A percentile compares a stretch with the other conserved stretches of the same genome.
Conservation (phyloP, 2,797 vertebrate genomes). For the Coregonus suidteri region DNA sequence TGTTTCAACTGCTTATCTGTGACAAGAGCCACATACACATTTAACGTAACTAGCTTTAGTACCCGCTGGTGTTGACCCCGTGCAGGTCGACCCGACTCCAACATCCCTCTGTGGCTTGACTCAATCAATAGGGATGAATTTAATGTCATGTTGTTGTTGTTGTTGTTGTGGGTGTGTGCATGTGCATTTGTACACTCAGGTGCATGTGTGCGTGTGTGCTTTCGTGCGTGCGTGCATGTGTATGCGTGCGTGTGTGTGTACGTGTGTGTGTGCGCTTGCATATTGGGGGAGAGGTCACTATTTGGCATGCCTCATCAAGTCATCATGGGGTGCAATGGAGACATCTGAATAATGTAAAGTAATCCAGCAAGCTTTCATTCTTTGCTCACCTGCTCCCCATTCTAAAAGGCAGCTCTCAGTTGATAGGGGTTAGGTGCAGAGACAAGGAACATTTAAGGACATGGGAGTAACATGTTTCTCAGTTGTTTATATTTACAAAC, state of each 20-base stretch:
- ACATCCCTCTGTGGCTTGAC: constrained; percentile 47
- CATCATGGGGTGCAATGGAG: constrained; percentile 67
- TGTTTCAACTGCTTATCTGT: constrained; percentile 64
- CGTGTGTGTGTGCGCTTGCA: constrained; percentile 17
- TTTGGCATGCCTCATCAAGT: constrained; percentile 64
- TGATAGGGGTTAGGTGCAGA: constrained; percentile 50
- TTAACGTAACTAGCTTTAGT: constrained; percentile 39
- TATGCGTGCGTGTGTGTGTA: constrained; percentile 22
- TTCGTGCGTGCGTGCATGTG: constrained; percentile 25
- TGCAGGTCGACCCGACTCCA: constrained; percentile 48
- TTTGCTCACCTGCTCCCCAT: constrained; percentile 70
- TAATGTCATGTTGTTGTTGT: constrained; percentile 26
- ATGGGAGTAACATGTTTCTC: constrained; percentile 58
- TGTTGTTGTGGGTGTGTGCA: constrained; percentile 13
- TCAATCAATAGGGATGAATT: constrained; percentile 49
- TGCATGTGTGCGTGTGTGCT: constrained; percentile 1
- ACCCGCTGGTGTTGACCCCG: constrained; percentile 46
- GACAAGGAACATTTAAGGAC: constrained; percentile 70
- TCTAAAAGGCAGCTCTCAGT: constrained; percentile 60
- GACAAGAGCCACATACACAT: constrained; percentile 53
- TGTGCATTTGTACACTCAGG: constrained; percentile 45
- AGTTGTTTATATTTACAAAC: no score
- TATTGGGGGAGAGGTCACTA: constrained; percentile 59
- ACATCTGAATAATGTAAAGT: constrained; percentile 84
- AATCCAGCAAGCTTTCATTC: constrained; percentile 77